Evolutionary conservation across 2,888 invertebrate species (phyloP), one percentile per base, ranked within the genome.

Genomic region (Archips xylosteana): DNA sequence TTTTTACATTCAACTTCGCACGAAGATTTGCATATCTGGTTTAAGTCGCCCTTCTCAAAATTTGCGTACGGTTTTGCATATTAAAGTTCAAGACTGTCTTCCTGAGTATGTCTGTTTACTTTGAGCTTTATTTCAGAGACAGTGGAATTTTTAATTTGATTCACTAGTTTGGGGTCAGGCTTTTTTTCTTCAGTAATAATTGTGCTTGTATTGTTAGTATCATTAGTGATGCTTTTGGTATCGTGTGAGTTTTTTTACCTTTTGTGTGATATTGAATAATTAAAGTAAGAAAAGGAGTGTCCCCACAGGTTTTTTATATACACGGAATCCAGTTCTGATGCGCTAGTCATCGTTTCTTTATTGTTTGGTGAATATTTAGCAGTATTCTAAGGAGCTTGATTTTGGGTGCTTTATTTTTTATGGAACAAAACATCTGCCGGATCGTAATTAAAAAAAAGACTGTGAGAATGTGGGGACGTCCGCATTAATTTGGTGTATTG

Each of bases 21-120:
- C 94, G 92, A 84, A 86, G 90, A 92, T 94, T 94, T 94, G 88
- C 94, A 94, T 94, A 92, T 88, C 94, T 88, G 84, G 94, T 94
- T 90, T 81, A 78, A 83, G 83, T 83, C 86, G 82, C 89, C 90
- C 90, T 85, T 85, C 79, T 79, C 81, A 69, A 82, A 75, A 83
- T 89, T 89, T 87, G 89, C 86, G 85, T 83, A 84, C 82, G 87
- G 80, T 83, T 93, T 94, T 92, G 88, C 92, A 94, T 94, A 92
- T 88, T 88, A 88, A 89, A 89, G 87, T 87, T 83, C 84, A 84
- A 85, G 88, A 88, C 85, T 88, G 87, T 90, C 89, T 89, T 81
- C 80, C 82, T 74, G 82, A 85, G 87, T 84, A 81, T 83, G 83
- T 85, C 87, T 92, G 88, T 94, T 94, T 94, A 91, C 89, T 89